A percentile compares a stretch with the other conserved stretches of the same genome.
phyloP scores from a whole-genome alignment of 2,888 invertebrate species.

The Meliscaeva auricollis region DNA sequence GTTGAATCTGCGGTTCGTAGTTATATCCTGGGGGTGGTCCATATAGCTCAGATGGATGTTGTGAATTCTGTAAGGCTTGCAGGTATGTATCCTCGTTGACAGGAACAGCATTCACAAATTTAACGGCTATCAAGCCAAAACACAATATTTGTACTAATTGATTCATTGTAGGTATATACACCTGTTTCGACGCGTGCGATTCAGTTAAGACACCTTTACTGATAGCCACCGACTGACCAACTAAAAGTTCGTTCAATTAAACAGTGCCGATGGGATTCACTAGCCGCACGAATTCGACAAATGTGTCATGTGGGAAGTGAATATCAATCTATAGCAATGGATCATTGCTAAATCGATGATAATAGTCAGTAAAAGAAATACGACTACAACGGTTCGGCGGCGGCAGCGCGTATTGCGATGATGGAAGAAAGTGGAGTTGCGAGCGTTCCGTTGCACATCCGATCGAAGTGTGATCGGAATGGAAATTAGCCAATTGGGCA shows the following conservation, averaged over 20 bases:
- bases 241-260: constrained; percentile 67
- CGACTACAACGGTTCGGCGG: neutral
- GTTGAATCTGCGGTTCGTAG: constrained; percentile 80
- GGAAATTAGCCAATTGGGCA: constrained; percentile 65
- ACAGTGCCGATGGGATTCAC: constrained; percentile 55
- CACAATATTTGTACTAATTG: constrained; percentile 43
- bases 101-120: constrained; percentile 25
- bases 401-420: neutral
- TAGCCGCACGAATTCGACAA: constrained; percentile 67
- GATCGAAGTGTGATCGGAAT: constrained; percentile 68
- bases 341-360: constrained; percentile 53
- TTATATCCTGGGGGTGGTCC: constrained; percentile 57
- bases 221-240: constrained; percentile 74
- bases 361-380: constrained; percentile 5
- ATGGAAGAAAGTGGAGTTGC: constrained; percentile 66
- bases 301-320: constrained; percentile 74
- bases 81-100: constrained; percentile 80
- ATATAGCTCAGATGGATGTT: constrained; percentile 75
- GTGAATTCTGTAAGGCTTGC: constrained; percentile 80
- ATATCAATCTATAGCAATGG: constrained; percentile 53
- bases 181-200: constrained; percentile 24
- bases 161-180: constrained; percentile 34
- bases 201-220: constrained; percentile 66
- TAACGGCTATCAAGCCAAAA: constrained; percentile 38
- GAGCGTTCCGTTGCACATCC: constrained; percentile 57